Percentiles rank a stretch among this genome's conserved stretches.
phyloP scores from a whole-genome alignment of 2,888 invertebrate species.

The Cistogaster globosa region DNA sequence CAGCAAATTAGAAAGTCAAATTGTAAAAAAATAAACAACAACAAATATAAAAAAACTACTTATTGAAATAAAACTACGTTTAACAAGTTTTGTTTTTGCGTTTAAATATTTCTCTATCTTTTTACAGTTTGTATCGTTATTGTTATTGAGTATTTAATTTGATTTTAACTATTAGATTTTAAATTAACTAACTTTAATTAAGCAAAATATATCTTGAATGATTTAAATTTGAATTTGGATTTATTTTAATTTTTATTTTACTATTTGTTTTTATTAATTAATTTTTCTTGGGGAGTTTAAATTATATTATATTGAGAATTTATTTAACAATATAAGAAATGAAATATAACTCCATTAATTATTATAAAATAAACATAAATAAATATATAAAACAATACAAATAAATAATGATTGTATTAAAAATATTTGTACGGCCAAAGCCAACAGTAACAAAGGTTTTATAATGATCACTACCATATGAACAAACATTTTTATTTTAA shows the following conservation, averaged over 20 bases:
- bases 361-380: conserved; percentile 78
- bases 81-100: conserved; percentile 35
- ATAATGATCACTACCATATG: conserved; percentile 75
- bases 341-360: conserved; percentile 34
- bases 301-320: conserved; percentile 2
- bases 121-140: neutral
- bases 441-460: conserved; percentile 77
- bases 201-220: neutral
- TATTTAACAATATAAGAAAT: conserved; percentile 8
- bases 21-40: conserved; percentile 49
- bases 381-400: conserved; percentile 78
- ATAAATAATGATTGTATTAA: conserved; percentile 79
- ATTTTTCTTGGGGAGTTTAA: no score
- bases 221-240: neutral
- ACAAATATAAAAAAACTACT: conserved; percentile 6
- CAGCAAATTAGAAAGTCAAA: conserved; percentile 76
- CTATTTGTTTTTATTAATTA: no score
- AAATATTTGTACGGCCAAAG: conserved; percentile 78
- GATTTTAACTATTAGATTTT: neutral
- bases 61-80: conserved; percentile 50
- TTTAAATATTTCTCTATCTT: neutral
- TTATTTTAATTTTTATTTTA: neutral
- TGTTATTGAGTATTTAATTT: neutral
- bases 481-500: conserved; percentile 75
- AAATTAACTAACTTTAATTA: neutral